Conservation (phyloP, 1,140 invertebrate genomes). For the Sinonovacula constricta region DNA sequence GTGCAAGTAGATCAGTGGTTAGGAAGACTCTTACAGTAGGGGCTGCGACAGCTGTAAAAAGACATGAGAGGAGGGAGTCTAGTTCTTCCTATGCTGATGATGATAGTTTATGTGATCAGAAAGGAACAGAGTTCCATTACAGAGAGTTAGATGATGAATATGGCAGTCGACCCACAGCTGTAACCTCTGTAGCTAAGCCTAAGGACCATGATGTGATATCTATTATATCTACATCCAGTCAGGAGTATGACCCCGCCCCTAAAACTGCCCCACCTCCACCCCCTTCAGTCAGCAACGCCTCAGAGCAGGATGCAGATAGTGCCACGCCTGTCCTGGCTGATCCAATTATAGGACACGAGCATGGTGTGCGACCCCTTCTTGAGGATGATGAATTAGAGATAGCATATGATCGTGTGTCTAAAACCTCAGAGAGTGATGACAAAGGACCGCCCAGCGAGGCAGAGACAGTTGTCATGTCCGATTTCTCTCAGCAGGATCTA, state of each 20-base stretch:
- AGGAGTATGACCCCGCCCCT: constrained; percentile 49
- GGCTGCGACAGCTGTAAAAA: constrained; percentile 27
- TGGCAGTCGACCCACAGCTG: constrained; percentile 69
- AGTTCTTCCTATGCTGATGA: constrained; percentile 73
- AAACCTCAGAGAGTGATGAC: constrained; percentile 1
- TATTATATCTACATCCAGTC: constrained; percentile 48
- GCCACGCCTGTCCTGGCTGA: constrained; percentile 60
- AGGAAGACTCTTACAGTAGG: constrained; percentile 42
- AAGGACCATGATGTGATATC: constrained; percentile 53
- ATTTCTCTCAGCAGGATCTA: constrained; percentile 8
- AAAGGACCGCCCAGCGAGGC: constrained; percentile 6
- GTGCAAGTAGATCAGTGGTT: constrained; percentile 6
- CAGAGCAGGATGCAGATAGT: constrained; percentile 23
- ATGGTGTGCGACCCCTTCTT: constrained; percentile 87
- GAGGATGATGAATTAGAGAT: constrained; percentile 88
- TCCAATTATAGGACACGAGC: constrained; percentile 86
- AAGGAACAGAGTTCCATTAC: constrained; percentile 71
- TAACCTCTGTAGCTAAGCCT: constrained; percentile 25
- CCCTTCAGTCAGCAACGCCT: background rate
- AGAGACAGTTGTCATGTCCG: constrained; percentile 11
- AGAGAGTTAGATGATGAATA: constrained; percentile 77
- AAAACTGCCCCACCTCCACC: constrained; percentile 32
- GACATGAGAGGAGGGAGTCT: constrained; percentile 57
- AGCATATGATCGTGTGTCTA: constrained; percentile 49
- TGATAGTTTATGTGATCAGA: constrained; percentile 62